Conservation (phyloP, 2,113 vertebrate species). For the Balaeniceps rex region DNA sequence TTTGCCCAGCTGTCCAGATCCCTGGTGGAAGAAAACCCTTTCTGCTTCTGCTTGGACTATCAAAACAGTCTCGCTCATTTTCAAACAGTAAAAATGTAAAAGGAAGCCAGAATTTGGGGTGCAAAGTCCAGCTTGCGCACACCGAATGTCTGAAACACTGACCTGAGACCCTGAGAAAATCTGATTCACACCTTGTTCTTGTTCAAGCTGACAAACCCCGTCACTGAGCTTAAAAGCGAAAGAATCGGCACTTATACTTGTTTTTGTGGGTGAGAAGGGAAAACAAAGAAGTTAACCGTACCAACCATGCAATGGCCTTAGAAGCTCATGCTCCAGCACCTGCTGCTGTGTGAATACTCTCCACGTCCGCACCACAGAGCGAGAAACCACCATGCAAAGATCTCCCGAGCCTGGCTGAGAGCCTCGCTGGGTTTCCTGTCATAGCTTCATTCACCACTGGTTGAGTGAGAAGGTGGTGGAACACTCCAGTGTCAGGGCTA, state of each 20-base stretch:
- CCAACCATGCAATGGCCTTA: background rate
- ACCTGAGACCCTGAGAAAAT: background rate
- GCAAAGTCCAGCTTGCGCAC: background rate
- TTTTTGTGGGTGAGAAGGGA: background rate
- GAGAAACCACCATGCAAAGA: background rate
- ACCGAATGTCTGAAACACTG: rapidly evolving
- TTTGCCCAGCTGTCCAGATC: background rate
- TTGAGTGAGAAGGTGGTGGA: background rate
- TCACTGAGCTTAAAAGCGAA: background rate
- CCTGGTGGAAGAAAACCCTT: background rate
- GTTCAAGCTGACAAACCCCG: background rate
- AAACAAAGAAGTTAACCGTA: background rate
- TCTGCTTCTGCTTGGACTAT: background rate
- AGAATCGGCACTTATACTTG: rapidly evolving
- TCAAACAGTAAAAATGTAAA: background rate
- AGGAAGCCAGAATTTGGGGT: background rate
- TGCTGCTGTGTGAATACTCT: background rate
- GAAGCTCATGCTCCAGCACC: background rate
- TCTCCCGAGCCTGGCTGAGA: rapidly evolving
- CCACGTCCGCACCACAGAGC: background rate
- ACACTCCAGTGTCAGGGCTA: background rate
- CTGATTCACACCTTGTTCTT: background rate
- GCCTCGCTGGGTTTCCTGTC: background rate
- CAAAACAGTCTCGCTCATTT: background rate
- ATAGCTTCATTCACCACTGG: rapidly evolving